phyloP scores from a whole-genome alignment of 2,888 invertebrate species.

The Bruchidius siliquastri region DNA sequence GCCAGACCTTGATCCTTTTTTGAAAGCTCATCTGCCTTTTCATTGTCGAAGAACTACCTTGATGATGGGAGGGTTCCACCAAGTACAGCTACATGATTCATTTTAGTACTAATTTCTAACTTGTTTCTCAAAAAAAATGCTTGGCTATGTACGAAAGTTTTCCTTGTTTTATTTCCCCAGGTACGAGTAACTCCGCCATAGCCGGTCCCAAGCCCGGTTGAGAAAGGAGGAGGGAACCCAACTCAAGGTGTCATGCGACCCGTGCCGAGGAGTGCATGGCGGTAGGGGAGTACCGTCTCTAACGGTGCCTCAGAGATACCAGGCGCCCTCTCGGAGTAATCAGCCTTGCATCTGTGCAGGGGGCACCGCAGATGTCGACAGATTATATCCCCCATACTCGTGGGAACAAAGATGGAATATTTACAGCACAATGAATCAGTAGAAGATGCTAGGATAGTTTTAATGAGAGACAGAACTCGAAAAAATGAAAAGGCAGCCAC shows the following conservation, averaged over 20 bases:
- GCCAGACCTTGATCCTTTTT: too few relatives aligned
- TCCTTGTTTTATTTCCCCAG: too few relatives aligned
- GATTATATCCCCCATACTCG: slow-evolving; percentile 8
- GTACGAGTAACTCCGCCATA: background rate
- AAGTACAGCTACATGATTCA: too few relatives aligned
- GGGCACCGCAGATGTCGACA: slow-evolving; percentile 8
- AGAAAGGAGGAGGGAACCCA: background rate
- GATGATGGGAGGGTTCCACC: too few relatives aligned
- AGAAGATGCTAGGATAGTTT: background rate
- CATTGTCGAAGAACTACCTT: too few relatives aligned
- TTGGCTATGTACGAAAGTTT: too few relatives aligned
- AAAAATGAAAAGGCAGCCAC: too few relatives aligned
- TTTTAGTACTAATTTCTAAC: too few relatives aligned
- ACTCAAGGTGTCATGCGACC: slow-evolving; percentile 11
- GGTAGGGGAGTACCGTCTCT: slow-evolving; percentile 3
- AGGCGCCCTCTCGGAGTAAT: slow-evolving; percentile 10
- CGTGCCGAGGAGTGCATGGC: slow-evolving; percentile 10
- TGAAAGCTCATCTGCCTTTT: too few relatives aligned
- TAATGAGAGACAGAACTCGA: background rate
- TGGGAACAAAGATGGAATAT: slow-evolving; percentile 5
- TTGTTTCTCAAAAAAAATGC: too few relatives aligned
- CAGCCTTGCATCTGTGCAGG: slow-evolving; percentile 8
- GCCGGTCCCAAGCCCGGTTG: background rate
- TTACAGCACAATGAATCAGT: background rate
- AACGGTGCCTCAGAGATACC: slow-evolving; percentile 12